These are phyloP conservation scores for Nipponacmea schrenckii DNA, from an alignment of 2,888 invertebrate genomes.

Conservation along the genomic window DNA sequence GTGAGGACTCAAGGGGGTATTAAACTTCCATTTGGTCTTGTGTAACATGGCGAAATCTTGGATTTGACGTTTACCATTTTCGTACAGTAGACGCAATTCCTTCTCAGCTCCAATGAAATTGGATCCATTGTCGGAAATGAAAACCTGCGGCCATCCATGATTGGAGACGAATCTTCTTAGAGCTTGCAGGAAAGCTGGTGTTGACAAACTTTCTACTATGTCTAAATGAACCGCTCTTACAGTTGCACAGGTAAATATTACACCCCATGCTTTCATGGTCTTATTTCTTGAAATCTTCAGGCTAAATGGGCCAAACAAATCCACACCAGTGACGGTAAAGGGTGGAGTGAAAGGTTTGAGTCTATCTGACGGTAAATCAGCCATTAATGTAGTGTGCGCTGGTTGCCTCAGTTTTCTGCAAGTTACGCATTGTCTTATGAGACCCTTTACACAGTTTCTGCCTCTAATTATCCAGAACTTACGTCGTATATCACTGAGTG, in stretches of 20 bases:
- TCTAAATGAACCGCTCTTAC: constrained; percentile 7
- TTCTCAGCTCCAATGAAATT: constrained; percentile 11
- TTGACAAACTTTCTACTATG: constrained; percentile 8
- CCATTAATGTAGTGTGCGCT: constrained; percentile 15
- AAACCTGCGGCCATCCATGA: constrained; percentile 11
- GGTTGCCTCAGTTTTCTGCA: neutral
- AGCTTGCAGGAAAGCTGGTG: constrained; percentile 10
- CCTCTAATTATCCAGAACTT: too few relatives aligned
- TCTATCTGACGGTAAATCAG: neutral
- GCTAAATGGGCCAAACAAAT: constrained; percentile 10
- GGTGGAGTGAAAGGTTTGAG: constrained; percentile 4
- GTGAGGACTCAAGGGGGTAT: constrained; percentile 15
- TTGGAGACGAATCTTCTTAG: neutral
- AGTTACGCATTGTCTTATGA: too few relatives aligned
- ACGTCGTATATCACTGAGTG: too few relatives aligned
- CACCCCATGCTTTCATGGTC: constrained; percentile 1
- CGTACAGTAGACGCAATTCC: constrained; percentile 10
- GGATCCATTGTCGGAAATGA: constrained; percentile 22
- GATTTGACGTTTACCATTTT: constrained; percentile 12
- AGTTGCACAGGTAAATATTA: constrained; percentile 20
- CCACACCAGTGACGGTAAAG: constrained; percentile 12
- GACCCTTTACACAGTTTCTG: too few relatives aligned
- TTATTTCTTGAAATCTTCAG: constrained; percentile 9
- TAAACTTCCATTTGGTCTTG: constrained; percentile 18
- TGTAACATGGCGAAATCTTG: constrained; percentile 14